Evolutionary conservation across 2,113 vertebrate genomes (phyloP), one percentile per base, ranked within the genome.

Genomic region (Phaethon lepturus): DNA sequence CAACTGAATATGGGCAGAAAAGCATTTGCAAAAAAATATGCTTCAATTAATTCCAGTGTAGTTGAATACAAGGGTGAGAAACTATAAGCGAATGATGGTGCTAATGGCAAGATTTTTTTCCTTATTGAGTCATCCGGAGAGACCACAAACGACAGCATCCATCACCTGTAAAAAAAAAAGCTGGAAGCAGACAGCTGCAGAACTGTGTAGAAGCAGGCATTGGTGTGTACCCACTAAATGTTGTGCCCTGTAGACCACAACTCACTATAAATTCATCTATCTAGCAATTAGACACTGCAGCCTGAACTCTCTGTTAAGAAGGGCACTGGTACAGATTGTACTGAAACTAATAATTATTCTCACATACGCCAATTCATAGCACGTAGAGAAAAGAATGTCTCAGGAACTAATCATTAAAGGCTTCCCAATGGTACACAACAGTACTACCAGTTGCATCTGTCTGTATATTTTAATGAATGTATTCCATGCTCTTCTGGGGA

Each of bases 311-410:
- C 78, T 86, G 49, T 35, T 79, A 71, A 62, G 85, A 95, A 94
- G 86, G 82, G 69, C 87, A 85, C 67, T 73, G 95, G 62, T 23
- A 64, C 87, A 92, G 75, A 63, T 25, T 38, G 47, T 81, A 55
- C 88, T 82, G 50, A 93, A 96, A 86, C 60, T 76, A 91, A 26
- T 59, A 86, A 94, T 90, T 95, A 82, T 49, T 74, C 74, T 80
- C 67, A 71, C 31, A 84, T 31, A 7, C 0, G 0, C 17, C 86
- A 90, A 53, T 71, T 73, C 72, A 14, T 59, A 86, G 49, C 90
- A 81, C 10, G 2, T 8, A 63, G 77, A 93, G 78, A 76, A 88
- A 83, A 42, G 16, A 53, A 71, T n/a, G 25, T 71, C 64, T 84
- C 77, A 24, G 62, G 55, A 93, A 50, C 38, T 66, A 73, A 56